Evolutionary conservation across 2,797 vertebrate species (phyloP).

Genomic region (Enteromius anoplus): DNA sequence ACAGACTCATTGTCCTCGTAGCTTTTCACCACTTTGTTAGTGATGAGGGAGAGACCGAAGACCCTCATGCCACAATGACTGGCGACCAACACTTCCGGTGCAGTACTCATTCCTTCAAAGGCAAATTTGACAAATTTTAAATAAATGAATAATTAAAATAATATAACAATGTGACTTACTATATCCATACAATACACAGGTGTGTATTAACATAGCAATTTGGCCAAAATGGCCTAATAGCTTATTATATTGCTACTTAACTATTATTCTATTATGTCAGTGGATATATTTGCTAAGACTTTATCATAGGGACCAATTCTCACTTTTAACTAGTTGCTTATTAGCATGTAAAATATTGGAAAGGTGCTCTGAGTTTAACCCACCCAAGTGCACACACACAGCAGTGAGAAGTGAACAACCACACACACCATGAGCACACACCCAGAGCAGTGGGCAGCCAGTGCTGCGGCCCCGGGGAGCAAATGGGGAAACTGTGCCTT

Average conservation of each 20-base stretch:
- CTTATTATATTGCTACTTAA: not conserved
- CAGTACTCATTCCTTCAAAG: conserved; percentile 80
- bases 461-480: too few species aligned
- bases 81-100: conserved; percentile 78
- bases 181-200: not conserved
- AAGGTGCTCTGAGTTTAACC: too few species aligned
- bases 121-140: not conserved
- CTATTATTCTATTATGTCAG: not conserved
- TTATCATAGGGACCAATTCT: not conserved
- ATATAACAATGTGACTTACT: not conserved
- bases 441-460: too few species aligned
- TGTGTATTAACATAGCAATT: not conserved
- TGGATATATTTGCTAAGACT: not conserved
- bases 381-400: too few species aligned
- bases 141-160: not conserved
- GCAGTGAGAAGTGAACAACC: too few species aligned
- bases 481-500: too few species aligned
- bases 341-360: not conserved
- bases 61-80: conserved; percentile 78
- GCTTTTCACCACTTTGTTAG: conserved; percentile 80
- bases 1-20: conserved; percentile 75
- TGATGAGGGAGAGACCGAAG: conserved; percentile 83
- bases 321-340: not conserved
- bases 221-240: not conserved
- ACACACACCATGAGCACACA: too few species aligned